Percentiles rank a stretch among this genome's conserved stretches.
Evolutionary conservation across 1,140 invertebrate species (phyloP).

Genomic region (Nylanderia fulva): DNA sequence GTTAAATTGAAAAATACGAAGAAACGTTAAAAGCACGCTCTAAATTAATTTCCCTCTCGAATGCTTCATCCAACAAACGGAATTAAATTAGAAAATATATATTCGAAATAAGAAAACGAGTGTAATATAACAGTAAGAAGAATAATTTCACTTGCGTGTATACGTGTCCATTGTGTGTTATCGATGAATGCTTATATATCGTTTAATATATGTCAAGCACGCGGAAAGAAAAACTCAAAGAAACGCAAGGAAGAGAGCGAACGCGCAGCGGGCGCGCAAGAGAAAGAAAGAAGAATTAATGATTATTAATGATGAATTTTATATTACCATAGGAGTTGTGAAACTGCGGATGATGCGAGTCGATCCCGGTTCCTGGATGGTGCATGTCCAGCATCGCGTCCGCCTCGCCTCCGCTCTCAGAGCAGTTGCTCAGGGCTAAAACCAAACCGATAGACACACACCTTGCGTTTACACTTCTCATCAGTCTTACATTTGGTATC

Average conservation of each 20-base stretch:
- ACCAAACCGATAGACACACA: conserved; percentile 87
- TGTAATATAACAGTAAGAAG: neutral
- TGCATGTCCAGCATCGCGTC: conserved; percentile 85
- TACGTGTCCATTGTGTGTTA: neutral
- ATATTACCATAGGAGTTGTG: conserved; percentile 87
- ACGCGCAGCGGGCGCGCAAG: neutral
- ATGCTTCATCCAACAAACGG: neutral
- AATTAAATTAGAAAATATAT: too few species aligned
- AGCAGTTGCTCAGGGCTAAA: conserved; percentile 86
- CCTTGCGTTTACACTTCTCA: conserved; percentile 85
- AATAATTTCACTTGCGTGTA: too few species aligned
- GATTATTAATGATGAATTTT: conserved; percentile 81
- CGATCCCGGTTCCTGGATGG: conserved; percentile 84
- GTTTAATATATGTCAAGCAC: neutral
- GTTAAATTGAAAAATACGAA: neutral
- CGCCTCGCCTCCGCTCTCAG: conserved; percentile 85
- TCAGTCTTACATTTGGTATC: conserved; percentile 76
- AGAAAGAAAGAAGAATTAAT: conserved; percentile 18
- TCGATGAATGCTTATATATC: neutral
- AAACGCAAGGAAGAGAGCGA: neutral
- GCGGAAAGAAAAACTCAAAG: too few species aligned
- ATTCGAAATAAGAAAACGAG: too few species aligned
- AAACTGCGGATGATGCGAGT: conserved; percentile 85
- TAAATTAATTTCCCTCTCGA: neutral
- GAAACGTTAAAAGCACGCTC: too few species aligned